Evolutionary conservation across 2,888 invertebrate genomes (phyloP), one percentile per base, ranked within the genome.

Genomic region (Andrena dorsata): DNA sequence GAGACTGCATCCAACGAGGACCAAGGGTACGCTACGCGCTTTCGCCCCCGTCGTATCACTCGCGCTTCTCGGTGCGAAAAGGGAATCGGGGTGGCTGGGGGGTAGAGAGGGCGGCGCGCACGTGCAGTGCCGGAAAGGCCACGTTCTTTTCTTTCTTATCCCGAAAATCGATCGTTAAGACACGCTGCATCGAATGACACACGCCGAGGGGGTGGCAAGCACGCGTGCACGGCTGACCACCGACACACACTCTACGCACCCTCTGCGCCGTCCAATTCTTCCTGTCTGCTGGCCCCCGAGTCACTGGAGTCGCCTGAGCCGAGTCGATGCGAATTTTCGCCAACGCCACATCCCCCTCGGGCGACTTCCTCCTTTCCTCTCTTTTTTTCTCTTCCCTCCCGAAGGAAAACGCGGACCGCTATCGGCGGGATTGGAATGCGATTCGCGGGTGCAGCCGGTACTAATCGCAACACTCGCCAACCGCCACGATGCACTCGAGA

Each of bases 401-500:
- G 47, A 35, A 51, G 65, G 70, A 69, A 69, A 74, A 61, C 63
- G 63, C 78, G 82, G 26, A 61, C 41, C 79, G 69, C 61, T 80
- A 73, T 69, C 80, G 66, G 32, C 74, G 72, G 82, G 80, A 85
- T 83, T 74, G 87, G 86, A 87, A 83, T 85, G 90, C 85, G 80
- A 88, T 74, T 83, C 77, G 89, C 88, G 89, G 86, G 84, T 80
- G 84, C 89, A 80, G 86, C 82, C 83, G 83, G 83, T 86, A 85
- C 85, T 87, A 90, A 90, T 87, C 86, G 90, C 85, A 85, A 87
- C 77, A 83, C 88, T 87, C 89, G 80, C 91, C 86, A 85, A 78
- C 86, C 89, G 87, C 87, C 88, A 86, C 91, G 89, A 87, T 90
- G 89, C 83, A 88, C 90, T 89, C 86, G 89, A 90, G 90, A 89